Evolutionary conservation across 2,888 invertebrate species (phyloP), one percentile per base, ranked within the genome.

Genomic region (Eudasyphora cyanicolor): DNA sequence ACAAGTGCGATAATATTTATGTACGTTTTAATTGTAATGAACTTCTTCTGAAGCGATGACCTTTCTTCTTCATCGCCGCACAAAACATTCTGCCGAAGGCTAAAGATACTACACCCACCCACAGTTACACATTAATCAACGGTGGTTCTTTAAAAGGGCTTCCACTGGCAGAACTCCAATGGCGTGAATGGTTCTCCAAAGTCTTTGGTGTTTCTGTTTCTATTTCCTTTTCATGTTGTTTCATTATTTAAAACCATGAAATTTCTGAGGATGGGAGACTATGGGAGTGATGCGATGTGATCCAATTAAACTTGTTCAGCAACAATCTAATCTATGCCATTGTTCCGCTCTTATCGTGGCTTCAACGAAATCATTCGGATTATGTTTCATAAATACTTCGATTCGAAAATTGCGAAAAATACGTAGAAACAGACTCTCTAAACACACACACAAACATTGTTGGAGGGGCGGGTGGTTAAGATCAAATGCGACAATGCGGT

Each of bases 41-140:
- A 12, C 12, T 45, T n/a, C 45, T 45, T n/a, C n/a, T 6, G 45
- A 45, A 45, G n/a, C 4, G 14, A 10, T 57, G 57, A 57, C 57
- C 24, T 57, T 57, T 57, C 57, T 24, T 57, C 14, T 21, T 27
- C n/a, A n/a, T n/a, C 21, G 21, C 7, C 24, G 24, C 24, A 54
- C 51, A 51, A 45, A 6, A 51, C 51, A 21, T 21, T 6, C 51
- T 0, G 57, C 4, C 27, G 10, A 14, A 27, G 57, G 27, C 14
- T 57, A 57, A 57, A 27, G 57, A 57, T 24, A 57, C n/a, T n/a
- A 57, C 27, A 57, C 57, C 57, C 57, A 57, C 57, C 14, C 57
- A 57, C 57, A 57, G 4, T 6, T 27, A 27, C 57, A 14, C 57
- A 57, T 24, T 51, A 19, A 21, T 21, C 24, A 51, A 10, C 24